These are phyloP conservation scores for Gorsachius magnificus DNA, from an alignment of 2,797 vertebrate genomes.

Conservation along the genomic window DNA sequence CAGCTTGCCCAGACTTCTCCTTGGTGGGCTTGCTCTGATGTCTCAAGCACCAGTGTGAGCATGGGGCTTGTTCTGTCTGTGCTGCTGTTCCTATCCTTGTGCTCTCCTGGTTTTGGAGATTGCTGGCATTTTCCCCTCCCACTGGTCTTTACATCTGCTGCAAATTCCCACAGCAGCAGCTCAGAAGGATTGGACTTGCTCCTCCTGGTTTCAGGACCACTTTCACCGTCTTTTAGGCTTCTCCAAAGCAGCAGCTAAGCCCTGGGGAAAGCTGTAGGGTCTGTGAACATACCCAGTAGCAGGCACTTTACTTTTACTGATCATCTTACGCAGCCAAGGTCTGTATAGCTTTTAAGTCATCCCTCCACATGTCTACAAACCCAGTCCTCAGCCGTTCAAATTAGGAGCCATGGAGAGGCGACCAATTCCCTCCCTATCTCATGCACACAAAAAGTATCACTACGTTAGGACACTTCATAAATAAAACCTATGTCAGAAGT, in stretches of 20 bases:
- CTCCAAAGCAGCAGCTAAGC: not conserved
- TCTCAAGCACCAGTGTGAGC: not conserved
- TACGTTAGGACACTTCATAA: not conserved
- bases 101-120: not conserved
- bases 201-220: not conserved
- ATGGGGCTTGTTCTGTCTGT: not conserved
- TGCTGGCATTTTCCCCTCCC: not conserved
- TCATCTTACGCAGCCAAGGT: not conserved
- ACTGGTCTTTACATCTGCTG: not conserved
- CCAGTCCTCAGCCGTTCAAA: not conserved
- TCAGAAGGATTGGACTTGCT: not conserved
- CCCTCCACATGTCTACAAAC: not conserved
- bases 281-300: not conserved
- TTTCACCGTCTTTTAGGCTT: not conserved
- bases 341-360: not conserved
- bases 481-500: conserved; percentile 7
- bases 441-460: not conserved
- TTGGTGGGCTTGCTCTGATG: not conserved
- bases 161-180: not conserved
- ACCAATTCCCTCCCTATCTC: not conserved
- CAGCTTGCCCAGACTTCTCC: not conserved
- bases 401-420: not conserved
- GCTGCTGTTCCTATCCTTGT: not conserved
- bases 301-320: not conserved
- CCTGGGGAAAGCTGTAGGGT: not conserved